Base-by-base conservation (phyloP, 35 echinoderm and acorn worm genomes). In the Antedon bifida region DNA sequence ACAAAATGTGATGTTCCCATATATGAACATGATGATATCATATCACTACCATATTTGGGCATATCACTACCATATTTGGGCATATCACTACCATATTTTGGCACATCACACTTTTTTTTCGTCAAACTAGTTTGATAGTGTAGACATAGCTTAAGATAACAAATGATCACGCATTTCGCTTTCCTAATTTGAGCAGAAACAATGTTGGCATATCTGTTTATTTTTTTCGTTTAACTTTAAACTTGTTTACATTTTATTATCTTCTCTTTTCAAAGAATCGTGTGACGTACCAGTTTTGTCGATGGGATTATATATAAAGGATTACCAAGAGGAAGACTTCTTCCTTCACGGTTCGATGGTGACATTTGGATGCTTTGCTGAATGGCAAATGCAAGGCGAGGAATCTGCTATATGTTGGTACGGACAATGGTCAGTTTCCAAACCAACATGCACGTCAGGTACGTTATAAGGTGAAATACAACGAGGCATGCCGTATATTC, bases 361-460 rank as follows among this genome's bases (percentile, higher is more conserved):
- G 5, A 33, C 46, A 14, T 87, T 75, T 36, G 73, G 38, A 5
- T 87, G 86, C 51, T 82, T 35, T 33, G 78, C 86, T 16, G 86
- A 79, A 12, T 87, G 36, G 17, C 30, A 82, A 26, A 30, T 87
- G 45, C 21, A 38, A 1, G 86, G 86, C 17, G 30, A 16, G 17
- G 38, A 39, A 14, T 34, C 46, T 30, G 78, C 33, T 35, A 79
- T 64, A 0, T 96, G 93, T 77, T 88, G 83, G 86, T 96, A 86
- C 32, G 93, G 93, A 21, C 83, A 91, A 31, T 96, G 93, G 93
- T 30, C 82, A 0, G 30, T 36, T 17, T 34, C 73, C 21, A 21
- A 76, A 76, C 93, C 93, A 23, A 83, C 35, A 17, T 96, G 93
- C 75, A 81, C 74, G 19, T 73, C 77, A 83, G 90, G 90, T 91